Percentiles rank a stretch among this genome's conserved stretches.
Conservation (phyloP, 2,797 vertebrate species). For the Hoplostethus atlanticus region DNA sequence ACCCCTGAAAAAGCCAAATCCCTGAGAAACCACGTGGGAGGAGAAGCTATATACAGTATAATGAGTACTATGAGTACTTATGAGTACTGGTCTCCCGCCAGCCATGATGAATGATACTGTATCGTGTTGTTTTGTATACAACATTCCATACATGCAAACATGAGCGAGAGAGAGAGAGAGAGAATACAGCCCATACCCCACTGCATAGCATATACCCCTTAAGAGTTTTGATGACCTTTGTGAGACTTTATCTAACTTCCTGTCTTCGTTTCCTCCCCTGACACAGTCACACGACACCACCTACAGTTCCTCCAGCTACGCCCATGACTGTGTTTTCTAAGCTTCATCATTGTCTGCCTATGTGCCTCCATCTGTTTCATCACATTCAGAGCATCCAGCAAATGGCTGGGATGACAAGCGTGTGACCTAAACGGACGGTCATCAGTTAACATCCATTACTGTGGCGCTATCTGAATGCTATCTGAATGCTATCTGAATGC, state of each 20-base stretch:
- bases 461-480: slow-evolving; percentile 34
- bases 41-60: slow-evolving; percentile 27
- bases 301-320: neutral
- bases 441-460: slow-evolving; percentile 12
- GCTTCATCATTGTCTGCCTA: slow-evolving; percentile 10
- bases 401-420: neutral
- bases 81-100: slow-evolving; percentile 36
- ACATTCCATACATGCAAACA: slow-evolving; percentile 51
- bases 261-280: neutral
- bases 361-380: slow-evolving; percentile 15
- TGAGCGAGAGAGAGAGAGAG: slow-evolving; percentile 12
- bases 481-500: slow-evolving; percentile 32
- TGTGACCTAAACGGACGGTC: neutral
- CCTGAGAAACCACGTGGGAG: slow-evolving; percentile 54
- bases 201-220: no score
- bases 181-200: no score
- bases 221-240: neutral
- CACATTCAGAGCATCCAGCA: neutral
- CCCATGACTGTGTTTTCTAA: neutral
- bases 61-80: slow-evolving; percentile 13
- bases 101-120: slow-evolving; percentile 46
- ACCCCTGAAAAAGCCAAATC: neutral
- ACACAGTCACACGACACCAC: neutral
- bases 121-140: slow-evolving; percentile 63
- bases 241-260: neutral